phyloP scores from a whole-genome alignment of 2,797 vertebrate genomes.

The Simalia tracyae region DNA sequence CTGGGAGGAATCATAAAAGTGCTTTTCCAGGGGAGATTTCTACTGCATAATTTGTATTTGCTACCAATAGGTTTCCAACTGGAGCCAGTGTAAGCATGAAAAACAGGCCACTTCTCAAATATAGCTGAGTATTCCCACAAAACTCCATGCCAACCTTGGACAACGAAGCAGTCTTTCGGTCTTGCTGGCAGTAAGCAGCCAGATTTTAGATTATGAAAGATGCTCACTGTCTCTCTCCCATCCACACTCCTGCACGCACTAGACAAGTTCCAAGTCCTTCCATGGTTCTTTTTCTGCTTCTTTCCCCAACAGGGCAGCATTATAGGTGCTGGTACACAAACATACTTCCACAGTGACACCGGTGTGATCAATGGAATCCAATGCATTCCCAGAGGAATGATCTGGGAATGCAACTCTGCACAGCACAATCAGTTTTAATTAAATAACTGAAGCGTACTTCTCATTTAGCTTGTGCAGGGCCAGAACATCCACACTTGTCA shows the following conservation, averaged over 20 bases:
- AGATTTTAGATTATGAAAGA: constrained; percentile 58
- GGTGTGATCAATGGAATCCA: constrained; percentile 58
- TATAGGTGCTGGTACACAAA: constrained; percentile 39
- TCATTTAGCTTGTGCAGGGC: constrained; percentile 48
- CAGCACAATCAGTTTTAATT: constrained; percentile 21
- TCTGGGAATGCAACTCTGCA: constrained; percentile 28
- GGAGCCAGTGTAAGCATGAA: constrained; percentile 25
- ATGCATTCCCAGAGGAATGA: constrained; percentile 22
- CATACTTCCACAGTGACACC: constrained; percentile 14
- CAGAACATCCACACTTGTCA: constrained; percentile 27
- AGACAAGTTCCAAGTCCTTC: constrained; percentile 43
- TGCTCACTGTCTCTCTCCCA: constrained; percentile 42
- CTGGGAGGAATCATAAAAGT: neutral
- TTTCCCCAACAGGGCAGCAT: constrained; percentile 27
- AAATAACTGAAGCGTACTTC: constrained; percentile 23
- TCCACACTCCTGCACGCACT: neutral
- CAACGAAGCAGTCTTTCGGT: constrained; percentile 51
- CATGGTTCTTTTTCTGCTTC: neutral
- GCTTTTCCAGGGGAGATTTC: constrained; percentile 12
- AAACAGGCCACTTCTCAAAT: constrained; percentile 47
- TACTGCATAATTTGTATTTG: constrained; percentile 12
- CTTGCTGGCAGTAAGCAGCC: constrained; percentile 41
- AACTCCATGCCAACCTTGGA: constrained; percentile 47
- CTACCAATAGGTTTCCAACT: constrained; percentile 24
- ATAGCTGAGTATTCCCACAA: constrained; percentile 39